phyloP scores from a whole-genome alignment of 2,888 invertebrate genomes.

The Megalurothrips usitatus region DNA sequence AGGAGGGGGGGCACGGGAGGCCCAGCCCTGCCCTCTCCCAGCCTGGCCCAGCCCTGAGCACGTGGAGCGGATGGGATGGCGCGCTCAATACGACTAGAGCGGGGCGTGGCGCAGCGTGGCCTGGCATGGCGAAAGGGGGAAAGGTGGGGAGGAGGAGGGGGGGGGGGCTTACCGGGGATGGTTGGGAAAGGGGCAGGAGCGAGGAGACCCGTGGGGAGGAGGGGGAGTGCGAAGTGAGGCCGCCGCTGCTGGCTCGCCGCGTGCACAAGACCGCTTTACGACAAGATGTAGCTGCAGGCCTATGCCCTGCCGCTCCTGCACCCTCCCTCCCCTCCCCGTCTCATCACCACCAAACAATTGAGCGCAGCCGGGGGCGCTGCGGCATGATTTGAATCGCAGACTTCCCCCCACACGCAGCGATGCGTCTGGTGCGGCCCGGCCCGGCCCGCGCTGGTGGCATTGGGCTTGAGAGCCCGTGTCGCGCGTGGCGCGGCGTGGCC shows the following conservation, averaged over 20 bases:
- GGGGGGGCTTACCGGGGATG: neutral
- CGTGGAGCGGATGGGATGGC: slow-evolving; percentile 2
- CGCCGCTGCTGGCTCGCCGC: neutral
- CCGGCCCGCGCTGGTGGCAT: too few relatives aligned
- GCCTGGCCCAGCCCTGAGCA: neutral
- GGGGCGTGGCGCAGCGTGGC: neutral
- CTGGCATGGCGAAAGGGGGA: neutral
- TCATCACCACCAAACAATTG: neutral
- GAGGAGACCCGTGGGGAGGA: too few relatives aligned
- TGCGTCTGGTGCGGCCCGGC: neutral
- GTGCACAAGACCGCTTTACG: slow-evolving; percentile 12
- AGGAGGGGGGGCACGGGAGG: neutral
- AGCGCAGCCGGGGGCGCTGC: too few relatives aligned
- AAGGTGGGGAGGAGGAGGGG: neutral
- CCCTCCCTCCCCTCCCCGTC: neutral
- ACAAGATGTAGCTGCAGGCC: slow-evolving; percentile 13
- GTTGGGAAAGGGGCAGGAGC: neutral
- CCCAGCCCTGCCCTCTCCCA: too few relatives aligned
- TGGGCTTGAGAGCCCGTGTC: neutral
- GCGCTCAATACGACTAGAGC: slow-evolving; percentile 13
- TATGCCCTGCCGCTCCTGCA: neutral
- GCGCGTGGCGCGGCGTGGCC: neutral
- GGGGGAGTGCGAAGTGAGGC: neutral
- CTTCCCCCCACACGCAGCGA: neutral
- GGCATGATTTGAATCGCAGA: too few relatives aligned